Evolutionary conservation across 1,140 invertebrate species (phyloP), one percentile per base, ranked within the genome.

Genomic region (Drosophila parabipectinata): DNA sequence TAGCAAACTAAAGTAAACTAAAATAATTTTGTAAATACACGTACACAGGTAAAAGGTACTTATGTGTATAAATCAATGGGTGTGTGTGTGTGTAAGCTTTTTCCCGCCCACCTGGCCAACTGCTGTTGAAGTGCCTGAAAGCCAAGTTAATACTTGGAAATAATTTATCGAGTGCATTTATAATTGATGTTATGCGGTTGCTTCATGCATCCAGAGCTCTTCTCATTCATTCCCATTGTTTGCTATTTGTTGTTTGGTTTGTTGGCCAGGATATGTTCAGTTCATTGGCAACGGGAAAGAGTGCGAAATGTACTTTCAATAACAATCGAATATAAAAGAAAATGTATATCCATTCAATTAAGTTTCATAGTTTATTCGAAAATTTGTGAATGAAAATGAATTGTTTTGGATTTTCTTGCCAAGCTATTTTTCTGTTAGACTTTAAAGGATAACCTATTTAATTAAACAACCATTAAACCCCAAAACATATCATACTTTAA

Each of bases 121-220:
- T 77, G 73, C 61, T 63, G 75, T 62, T 82, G 75, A 82, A 75
- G 79, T 78, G 79, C 45, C 56, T 78, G 71, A 83, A 83, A 83
- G 75, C 79, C 64, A 52, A 75, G 75, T 79, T 83, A 83, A 83
- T 83, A 57, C 71, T 79, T 59, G 56, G 28, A 83, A 80, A 83
- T 83, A 83, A 83, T 83, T 83, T 79, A 83, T 83, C 75, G 75
- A 78, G 75, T 83, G 79, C 79, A 83, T 83, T 83, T 83, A 83
- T 83, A 83, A 83, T 83, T 83, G 75, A 83, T 83, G 79, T 64
- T 66, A 30, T 66, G 69, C 34, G 53, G 64, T 34, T 48, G 54
- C 51, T 51, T n/a, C n/a, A 4, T 28, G 14, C 66, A 48, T 30
- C 18, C 18, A 30, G n/a, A 56, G 10, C 32, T 21, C 52, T 14